Conservation (phyloP, 2,888 invertebrate species). For the Stomorhina lunata region DNA sequence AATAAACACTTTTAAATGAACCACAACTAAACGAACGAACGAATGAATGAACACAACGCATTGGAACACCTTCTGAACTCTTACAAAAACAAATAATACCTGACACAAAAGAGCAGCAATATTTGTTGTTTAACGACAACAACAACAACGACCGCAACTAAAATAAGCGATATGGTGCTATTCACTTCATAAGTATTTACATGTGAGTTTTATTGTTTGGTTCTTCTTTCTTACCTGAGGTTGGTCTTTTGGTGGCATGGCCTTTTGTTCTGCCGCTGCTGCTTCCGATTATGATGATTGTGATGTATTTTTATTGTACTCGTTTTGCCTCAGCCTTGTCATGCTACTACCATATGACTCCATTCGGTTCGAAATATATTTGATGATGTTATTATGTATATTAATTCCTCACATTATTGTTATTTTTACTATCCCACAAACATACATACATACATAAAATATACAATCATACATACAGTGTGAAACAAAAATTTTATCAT, state of each 20-base stretch:
- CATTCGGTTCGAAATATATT: background rate
- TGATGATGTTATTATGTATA: slow-evolving; percentile 24
- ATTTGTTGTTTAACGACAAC: slow-evolving; percentile 69
- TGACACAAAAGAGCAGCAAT: slow-evolving; percentile 63
- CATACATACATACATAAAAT: background rate
- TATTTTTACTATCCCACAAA: slow-evolving; percentile 16
- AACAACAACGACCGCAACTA: slow-evolving; percentile 58
- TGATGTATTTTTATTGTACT: background rate
- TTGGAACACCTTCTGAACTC: slow-evolving; percentile 49
- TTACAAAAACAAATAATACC: background rate
- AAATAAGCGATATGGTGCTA: slow-evolving; percentile 26
- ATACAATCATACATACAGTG: slow-evolving; percentile 4
- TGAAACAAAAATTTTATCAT: background rate
- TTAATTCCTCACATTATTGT: slow-evolving; percentile 29
- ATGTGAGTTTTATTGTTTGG: slow-evolving; percentile 37
- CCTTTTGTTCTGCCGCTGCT: slow-evolving; percentile 1
- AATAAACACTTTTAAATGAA: slow-evolving; percentile 46
- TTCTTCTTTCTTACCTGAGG: slow-evolving; percentile 52
- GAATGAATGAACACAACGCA: slow-evolving; percentile 33
- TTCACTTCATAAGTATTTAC: slow-evolving; percentile 32
- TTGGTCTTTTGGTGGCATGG: slow-evolving; percentile 21
- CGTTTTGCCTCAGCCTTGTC: slow-evolving; percentile 21
- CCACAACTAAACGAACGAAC: slow-evolving; percentile 33
- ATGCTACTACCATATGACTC: slow-evolving; percentile 10
- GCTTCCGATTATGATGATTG: background rate